A percentile compares a stretch with the other conserved stretches of the same genome.
Conservation (phyloP, 2,113 vertebrate genomes). For the Etheostoma spectabile region DNA sequence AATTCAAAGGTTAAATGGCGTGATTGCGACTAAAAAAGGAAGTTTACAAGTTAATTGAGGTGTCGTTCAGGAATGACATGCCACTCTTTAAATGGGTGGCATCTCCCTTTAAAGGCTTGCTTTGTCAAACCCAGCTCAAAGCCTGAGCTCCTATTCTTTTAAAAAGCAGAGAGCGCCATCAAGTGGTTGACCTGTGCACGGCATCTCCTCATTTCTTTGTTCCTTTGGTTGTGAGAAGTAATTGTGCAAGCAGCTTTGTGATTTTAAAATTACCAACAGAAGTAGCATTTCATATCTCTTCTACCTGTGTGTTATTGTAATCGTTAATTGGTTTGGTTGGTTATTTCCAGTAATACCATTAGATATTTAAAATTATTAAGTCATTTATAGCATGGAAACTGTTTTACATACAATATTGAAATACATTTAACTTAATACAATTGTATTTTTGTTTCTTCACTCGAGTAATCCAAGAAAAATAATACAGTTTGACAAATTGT, state of each 20-base stretch:
- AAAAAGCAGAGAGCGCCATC: conserved; percentile 51
- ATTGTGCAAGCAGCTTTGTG: not conserved
- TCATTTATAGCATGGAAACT: not conserved
- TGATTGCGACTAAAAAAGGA: not conserved
- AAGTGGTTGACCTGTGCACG: conserved; percentile 36
- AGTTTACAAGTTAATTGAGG: not conserved
- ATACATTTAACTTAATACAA: not conserved
- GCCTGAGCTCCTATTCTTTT: not conserved
- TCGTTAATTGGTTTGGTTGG: not conserved
- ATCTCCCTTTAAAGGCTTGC: conserved; percentile 10
- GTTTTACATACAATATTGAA: not conserved
- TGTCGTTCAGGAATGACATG: not conserved
- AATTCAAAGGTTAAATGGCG: not conserved
- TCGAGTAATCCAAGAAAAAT: not conserved
- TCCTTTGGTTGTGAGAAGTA: not conserved
- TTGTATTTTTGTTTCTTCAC: not conserved
- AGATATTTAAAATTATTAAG: not conserved
- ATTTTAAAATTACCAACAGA: not conserved
- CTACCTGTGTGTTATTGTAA: not conserved
- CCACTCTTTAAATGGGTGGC: not conserved
- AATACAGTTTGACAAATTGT: not conserved
- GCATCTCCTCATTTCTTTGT: not conserved
- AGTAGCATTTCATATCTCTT: not conserved
- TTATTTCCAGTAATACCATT: not conserved
- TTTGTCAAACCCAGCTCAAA: not conserved